Evolutionary conservation across 2,888 invertebrate species (phyloP).

Genomic region (Agrilus cyanescens): DNA sequence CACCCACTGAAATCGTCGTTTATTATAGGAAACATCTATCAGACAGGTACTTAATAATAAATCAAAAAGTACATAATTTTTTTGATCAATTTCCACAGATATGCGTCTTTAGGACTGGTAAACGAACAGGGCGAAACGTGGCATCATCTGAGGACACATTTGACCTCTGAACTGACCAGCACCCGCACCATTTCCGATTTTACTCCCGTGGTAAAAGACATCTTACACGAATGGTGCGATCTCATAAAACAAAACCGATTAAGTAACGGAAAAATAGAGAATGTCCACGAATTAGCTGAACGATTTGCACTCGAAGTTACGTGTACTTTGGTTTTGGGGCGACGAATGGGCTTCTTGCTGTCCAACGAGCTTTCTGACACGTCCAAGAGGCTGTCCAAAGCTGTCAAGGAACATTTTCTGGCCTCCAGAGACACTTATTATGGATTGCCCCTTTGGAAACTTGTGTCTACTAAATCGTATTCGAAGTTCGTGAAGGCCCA

Average conservation of each 20-base stretch:
- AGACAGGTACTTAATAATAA: constrained; percentile 35
- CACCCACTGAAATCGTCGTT: constrained; percentile 70
- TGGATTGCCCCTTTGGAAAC: constrained; percentile 73
- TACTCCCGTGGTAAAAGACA: constrained; percentile 59
- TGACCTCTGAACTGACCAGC: constrained; percentile 66
- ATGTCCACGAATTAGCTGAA: constrained; percentile 64
- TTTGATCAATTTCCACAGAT: constrained; percentile 35
- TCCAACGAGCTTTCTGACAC: constrained; percentile 35
- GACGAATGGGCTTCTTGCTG: constrained; percentile 61
- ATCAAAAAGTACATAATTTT: too few relatives aligned
- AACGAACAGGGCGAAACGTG: constrained; percentile 70
- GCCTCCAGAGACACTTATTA: constrained; percentile 73
- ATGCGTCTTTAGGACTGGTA: constrained; percentile 68
- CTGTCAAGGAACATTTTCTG: constrained; percentile 65
- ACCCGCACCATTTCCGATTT: constrained; percentile 63
- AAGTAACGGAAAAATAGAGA: constrained; percentile 39
- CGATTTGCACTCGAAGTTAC: constrained; percentile 71
- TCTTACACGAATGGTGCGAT: constrained; percentile 66
- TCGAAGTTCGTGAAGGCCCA: constrained; percentile 59
- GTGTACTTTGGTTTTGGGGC: constrained; percentile 67
- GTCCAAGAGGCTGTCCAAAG: constrained; percentile 52
- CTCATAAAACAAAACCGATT: constrained; percentile 47
- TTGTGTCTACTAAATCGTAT: constrained; percentile 61
- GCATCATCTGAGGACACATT: constrained; percentile 57
- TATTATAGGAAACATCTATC: constrained; percentile 60